Conservation (phyloP, 2,797 vertebrate species). For the Nannoperca obscura region DNA sequence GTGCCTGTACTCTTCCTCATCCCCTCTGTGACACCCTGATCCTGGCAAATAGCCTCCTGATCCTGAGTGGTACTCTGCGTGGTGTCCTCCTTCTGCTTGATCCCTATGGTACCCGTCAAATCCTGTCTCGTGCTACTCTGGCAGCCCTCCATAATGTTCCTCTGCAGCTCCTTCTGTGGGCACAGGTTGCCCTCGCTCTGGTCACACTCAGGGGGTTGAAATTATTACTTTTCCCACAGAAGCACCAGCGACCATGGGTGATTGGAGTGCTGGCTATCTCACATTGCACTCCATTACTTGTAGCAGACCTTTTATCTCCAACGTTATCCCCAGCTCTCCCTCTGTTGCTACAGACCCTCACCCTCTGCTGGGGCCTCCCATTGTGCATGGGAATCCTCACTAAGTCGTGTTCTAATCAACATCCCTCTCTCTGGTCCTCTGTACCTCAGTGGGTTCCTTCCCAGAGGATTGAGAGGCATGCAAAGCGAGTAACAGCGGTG, state of each 20-base stretch:
- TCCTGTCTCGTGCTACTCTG: slow-evolving; percentile 79
- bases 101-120: slow-evolving; percentile 88
- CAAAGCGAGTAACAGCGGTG: slow-evolving; percentile 78
- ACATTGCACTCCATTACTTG: slow-evolving; percentile 79
- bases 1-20: slow-evolving; percentile 71
- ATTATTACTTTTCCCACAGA: slow-evolving; percentile 76
- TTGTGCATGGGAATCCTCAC: slow-evolving; percentile 78
- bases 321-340: slow-evolving; percentile 80
- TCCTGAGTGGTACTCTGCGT: slow-evolving; percentile 84
- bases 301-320: slow-evolving; percentile 84
- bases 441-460: slow-evolving; percentile 72
- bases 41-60: slow-evolving; percentile 83
- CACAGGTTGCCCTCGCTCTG: slow-evolving; percentile 85
- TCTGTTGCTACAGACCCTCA: slow-evolving; percentile 86
- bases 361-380: slow-evolving; percentile 85
- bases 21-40: slow-evolving; percentile 75
- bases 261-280: slow-evolving; percentile 76
- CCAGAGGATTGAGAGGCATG: slow-evolving; percentile 72
- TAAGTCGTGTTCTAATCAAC: slow-evolving; percentile 77
- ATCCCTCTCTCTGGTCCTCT: slow-evolving; percentile 60
- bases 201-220: slow-evolving; percentile 79
- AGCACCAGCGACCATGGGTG: slow-evolving; percentile 77
- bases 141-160: slow-evolving; percentile 88
- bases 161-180: slow-evolving; percentile 86
- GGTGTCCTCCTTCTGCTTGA: slow-evolving; percentile 88